Base-by-base conservation (phyloP, 2,797 vertebrate genomes). In the Limnodromus scolopaceus region DNA sequence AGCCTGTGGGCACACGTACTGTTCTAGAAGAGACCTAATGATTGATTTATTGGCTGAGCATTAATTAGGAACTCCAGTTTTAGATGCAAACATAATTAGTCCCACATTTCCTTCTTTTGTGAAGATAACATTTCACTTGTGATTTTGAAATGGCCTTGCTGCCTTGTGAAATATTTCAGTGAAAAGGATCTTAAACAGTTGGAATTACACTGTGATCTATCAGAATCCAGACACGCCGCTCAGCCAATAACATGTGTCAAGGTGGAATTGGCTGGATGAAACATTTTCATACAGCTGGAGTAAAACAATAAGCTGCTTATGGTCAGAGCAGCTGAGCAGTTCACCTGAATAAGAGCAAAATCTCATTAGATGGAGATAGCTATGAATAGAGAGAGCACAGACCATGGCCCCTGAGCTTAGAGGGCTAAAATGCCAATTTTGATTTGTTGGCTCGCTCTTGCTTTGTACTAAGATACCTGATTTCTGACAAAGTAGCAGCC, bases 301-400 rank as follows among this genome's bases (percentile, higher is more conserved):
- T 74, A 78, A 92, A 92, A 91, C 89, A 96, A 84, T 80, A 91
- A 95, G 79, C 89, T 61, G 57, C 89, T 94, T 92, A 84, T 57
- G 79, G 75, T n/a, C 71, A 84, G 84, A 81, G 65, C 75, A 92
- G 82, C 82, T 54, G 72, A 93, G 87, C 76, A 93, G 89, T 81
- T 91, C 91, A 92, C 92, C 89, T 65, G 87, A 89, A 46, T 77
- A 78, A 87, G 92, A 85, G 49, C 75, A 87, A 85, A 95, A 93
- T 90, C 84, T 96, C 87, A 81, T 97, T 91, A 92, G 57, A n/a
- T 58, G 75, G 84, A 85, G 76, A 64, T 38, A 46, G 51, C 43
- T 80, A 16, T 60, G 93, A 81, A 68, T 38, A 82, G 77, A 76
- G 68, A 28, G 87, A 87, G 87, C 78, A 77, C 3, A 17, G 70